phyloP scores from a whole-genome alignment of 23 tunicate genomes.

The Corella eumyota region DNA sequence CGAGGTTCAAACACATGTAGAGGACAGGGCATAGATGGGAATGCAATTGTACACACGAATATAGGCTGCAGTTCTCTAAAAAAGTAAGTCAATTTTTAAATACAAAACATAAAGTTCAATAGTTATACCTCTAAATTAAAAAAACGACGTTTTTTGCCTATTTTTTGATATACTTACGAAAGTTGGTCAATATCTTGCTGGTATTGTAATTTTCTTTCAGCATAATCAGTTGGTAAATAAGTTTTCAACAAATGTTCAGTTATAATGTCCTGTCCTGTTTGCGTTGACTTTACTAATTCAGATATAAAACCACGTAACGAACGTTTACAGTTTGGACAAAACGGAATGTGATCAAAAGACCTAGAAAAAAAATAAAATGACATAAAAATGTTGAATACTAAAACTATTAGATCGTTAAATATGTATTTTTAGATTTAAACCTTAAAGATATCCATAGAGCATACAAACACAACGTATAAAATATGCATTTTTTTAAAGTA shows the following conservation, averaged over 20 bases:
- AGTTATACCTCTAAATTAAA: background rate
- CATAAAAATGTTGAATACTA: no score
- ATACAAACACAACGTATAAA: no score
- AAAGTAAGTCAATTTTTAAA: background rate
- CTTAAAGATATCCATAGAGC: no score
- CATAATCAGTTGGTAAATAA: slow-evolving; percentile 43
- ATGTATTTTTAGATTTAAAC: no score
- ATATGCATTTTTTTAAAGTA: no score
- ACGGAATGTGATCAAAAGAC: slow-evolving; percentile 55
- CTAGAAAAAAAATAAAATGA: no score
- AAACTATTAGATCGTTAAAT: no score
- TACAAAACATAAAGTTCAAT: background rate
- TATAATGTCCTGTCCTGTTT: slow-evolving; percentile 33
- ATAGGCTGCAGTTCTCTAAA: slow-evolving; percentile 50
- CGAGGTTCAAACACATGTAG: slow-evolving; percentile 95
- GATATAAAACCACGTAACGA: slow-evolving; percentile 27
- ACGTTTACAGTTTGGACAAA: slow-evolving; percentile 69
- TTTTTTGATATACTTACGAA: slow-evolving; percentile 19
- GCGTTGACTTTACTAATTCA: slow-evolving; percentile 17
- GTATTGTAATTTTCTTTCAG: slow-evolving; percentile 39
- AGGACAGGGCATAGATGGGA: slow-evolving; percentile 94
- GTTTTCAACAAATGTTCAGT: slow-evolving; percentile 22
- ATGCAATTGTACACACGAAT: slow-evolving; percentile 90
- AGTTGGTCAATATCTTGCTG: slow-evolving; percentile 55
- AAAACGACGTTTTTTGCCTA: no score